These are phyloP conservation scores for Pammene aurita DNA, from an alignment of 2,888 invertebrate genomes.

Conservation along the genomic window DNA sequence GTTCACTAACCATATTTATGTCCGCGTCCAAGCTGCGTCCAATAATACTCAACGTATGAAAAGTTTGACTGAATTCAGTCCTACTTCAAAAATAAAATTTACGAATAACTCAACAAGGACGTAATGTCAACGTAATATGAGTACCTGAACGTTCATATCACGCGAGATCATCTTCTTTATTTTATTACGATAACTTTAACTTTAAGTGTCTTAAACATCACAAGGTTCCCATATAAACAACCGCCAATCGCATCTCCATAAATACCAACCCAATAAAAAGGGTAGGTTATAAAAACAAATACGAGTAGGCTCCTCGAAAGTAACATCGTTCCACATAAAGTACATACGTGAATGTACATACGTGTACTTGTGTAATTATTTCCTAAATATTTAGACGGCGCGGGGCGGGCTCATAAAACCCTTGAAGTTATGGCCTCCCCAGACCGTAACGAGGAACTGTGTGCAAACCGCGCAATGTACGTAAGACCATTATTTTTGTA, in stretches of 20 bases:
- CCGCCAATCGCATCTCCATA: conserved; percentile 2
- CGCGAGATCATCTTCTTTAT: too few relatives aligned
- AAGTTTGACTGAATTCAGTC: too few relatives aligned
- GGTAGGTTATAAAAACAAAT: conserved; percentile 40
- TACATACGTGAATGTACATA: conserved; percentile 45
- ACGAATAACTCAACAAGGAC: too few relatives aligned
- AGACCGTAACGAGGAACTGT: conserved; percentile 52
- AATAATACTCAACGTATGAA: too few relatives aligned
- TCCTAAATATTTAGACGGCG: conserved; percentile 68
- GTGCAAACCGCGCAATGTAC: conserved; percentile 27
- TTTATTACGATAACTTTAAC: too few relatives aligned
- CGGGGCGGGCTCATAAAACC: conserved; percentile 59
- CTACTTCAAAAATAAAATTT: too few relatives aligned
- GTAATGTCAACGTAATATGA: too few relatives aligned
- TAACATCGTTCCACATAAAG: conserved; percentile 35
- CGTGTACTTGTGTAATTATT: conserved; percentile 65
- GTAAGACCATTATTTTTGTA: conserved; percentile 30
- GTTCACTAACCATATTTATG: too few relatives aligned
- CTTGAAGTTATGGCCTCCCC: conserved; percentile 60
- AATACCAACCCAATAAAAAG: conserved; percentile 19
- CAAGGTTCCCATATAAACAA: conserved; percentile 15
- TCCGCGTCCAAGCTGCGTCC: too few relatives aligned
- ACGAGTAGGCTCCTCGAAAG: conserved; percentile 25
- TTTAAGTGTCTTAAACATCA: not conserved
- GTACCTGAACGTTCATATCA: too few relatives aligned